These are phyloP conservation scores for Clistopyga incitator DNA, from an alignment of 2,888 invertebrate genomes.

Conservation along the genomic window DNA sequence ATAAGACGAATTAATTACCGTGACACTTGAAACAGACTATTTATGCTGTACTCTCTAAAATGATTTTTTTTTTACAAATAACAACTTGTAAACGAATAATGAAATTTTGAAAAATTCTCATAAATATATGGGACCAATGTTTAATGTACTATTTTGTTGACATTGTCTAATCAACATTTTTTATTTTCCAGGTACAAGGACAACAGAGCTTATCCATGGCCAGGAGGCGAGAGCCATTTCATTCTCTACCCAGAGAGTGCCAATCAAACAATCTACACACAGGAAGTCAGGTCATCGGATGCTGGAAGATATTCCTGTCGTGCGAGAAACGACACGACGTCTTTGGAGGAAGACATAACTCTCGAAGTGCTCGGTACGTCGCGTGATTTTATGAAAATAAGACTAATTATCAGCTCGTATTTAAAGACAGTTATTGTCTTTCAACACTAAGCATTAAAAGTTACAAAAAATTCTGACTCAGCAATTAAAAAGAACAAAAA, in stretches of 20 bases:
- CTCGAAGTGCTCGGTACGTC: constrained; percentile 89
- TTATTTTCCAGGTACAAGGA: constrained; percentile 90
- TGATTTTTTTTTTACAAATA: too few species aligned
- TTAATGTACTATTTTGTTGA: not conserved
- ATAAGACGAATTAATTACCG: too few species aligned
- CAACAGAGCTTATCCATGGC: constrained; percentile 91
- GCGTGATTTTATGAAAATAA: not conserved
- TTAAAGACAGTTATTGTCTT: not conserved
- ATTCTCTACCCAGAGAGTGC: constrained; percentile 91
- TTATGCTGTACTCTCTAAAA: too few species aligned
- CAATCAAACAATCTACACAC: constrained; percentile 92
- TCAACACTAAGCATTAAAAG: too few species aligned
- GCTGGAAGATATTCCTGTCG: constrained; percentile 91
- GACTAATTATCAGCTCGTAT: not conserved
- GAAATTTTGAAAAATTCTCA: too few species aligned
- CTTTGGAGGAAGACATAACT: constrained; percentile 87
- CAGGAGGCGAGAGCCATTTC: constrained; percentile 89
- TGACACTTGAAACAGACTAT: too few species aligned
- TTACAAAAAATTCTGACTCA: too few species aligned
- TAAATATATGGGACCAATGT: too few species aligned
- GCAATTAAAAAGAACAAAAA: too few species aligned
- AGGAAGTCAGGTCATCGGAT: constrained; percentile 87
- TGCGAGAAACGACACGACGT: constrained; percentile 89
- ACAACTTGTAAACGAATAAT: too few species aligned
- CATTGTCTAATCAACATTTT: not conserved